Percentiles rank a stretch among this genome's conserved stretches.
These are phyloP conservation scores for Etheostoma perlongum DNA, from an alignment of 2,797 vertebrate species.

Conservation along the genomic window DNA sequence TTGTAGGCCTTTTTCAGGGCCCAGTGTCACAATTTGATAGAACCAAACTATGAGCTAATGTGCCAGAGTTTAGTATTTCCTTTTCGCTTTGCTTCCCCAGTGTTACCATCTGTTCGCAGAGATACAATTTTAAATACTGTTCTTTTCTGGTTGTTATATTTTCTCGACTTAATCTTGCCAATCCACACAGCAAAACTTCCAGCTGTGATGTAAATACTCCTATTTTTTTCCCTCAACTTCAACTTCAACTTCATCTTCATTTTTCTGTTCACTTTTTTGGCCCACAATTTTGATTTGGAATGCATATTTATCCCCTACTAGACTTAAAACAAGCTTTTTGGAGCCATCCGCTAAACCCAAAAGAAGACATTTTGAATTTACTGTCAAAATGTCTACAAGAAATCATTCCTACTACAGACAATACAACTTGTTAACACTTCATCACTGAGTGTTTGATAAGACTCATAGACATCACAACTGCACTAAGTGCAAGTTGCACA, in stretches of 20 bases:
- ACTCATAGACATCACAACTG: too few species aligned
- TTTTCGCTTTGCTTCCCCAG: slow-evolving; percentile 55
- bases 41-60: slow-evolving; percentile 15
- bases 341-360: too few species aligned
- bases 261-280: slow-evolving; percentile 12
- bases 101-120: slow-evolving; percentile 52
- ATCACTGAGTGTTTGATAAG: too few species aligned
- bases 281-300: slow-evolving; percentile 17
- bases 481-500: too few species aligned
- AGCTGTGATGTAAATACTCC: slow-evolving; percentile 63
- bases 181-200: slow-evolving; percentile 30
- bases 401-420: too few species aligned
- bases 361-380: too few species aligned
- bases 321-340: too few species aligned
- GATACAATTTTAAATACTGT: slow-evolving; percentile 3
- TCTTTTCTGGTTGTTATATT: background rate
- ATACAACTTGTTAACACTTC: too few species aligned
- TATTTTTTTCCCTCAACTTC: background rate
- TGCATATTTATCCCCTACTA: too few species aligned
- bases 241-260: background rate
- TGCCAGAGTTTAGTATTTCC: slow-evolving; percentile 66
- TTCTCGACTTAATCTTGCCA: slow-evolving; percentile 52
- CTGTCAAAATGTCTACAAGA: too few species aligned
- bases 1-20: slow-evolving; percentile 22
- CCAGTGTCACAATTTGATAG: background rate